Evolutionary conservation across 2,797 vertebrate genomes (phyloP).

Genomic region (Manis javanica): DNA sequence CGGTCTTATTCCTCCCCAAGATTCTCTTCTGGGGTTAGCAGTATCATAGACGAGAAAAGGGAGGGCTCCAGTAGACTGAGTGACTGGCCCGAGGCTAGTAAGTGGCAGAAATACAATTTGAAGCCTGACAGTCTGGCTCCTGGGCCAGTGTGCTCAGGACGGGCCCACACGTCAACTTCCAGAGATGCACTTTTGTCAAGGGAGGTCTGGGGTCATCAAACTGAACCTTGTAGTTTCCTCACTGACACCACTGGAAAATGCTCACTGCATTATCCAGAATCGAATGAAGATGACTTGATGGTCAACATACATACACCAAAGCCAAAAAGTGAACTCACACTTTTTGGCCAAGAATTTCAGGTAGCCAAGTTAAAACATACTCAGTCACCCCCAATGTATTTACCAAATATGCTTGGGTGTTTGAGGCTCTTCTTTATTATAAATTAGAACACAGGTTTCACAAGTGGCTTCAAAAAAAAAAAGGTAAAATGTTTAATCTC

Average conservation of each 20-base stretch:
- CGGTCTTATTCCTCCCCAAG: not conserved
- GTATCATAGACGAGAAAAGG: not conserved
- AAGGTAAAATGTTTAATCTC: not conserved
- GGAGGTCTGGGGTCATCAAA: not conserved
- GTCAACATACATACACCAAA: not conserved
- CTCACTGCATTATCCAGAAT: constrained; percentile 24
- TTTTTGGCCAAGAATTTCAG: constrained; percentile 39
- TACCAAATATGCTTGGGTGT: not conserved
- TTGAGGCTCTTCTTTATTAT: constrained; percentile 24
- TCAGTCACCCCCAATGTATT: constrained; percentile 36
- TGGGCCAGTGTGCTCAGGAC: not conserved
- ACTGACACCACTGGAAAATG: not conserved
- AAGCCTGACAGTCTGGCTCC: not conserved
- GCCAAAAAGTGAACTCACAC: constrained; percentile 1
- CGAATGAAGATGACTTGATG: constrained; percentile 15
- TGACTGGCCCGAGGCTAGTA: not conserved
- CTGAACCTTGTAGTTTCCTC: constrained; percentile 17
- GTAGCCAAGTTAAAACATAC: constrained; percentile 33
- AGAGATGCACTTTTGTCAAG: not conserved
- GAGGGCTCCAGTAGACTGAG: not conserved
- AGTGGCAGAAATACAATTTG: not conserved
- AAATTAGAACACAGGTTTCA: constrained; percentile 4
- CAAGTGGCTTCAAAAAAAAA: not conserved
- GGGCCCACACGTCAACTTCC: not conserved
- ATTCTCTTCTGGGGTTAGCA: not conserved